phyloP scores from a whole-genome alignment of 2,797 vertebrate genomes.

The Microchirus variegatus region DNA sequence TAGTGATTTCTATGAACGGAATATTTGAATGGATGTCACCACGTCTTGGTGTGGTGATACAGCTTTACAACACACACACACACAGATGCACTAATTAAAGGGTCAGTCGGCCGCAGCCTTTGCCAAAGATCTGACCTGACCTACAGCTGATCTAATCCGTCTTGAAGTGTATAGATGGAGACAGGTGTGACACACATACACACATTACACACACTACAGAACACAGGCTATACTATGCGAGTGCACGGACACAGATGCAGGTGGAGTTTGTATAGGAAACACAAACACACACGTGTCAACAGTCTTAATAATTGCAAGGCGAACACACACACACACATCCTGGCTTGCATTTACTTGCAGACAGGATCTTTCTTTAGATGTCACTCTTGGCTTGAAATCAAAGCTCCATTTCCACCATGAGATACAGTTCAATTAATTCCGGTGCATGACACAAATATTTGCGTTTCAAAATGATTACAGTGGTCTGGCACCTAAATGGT shows the following conservation, averaged over 20 bases:
- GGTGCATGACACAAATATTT: too few species aligned
- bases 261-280: conserved; percentile 8
- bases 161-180: conserved; percentile 58
- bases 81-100: conserved; percentile 36
- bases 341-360: conserved; percentile 25
- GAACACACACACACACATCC: conserved; percentile 16
- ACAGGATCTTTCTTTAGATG: conserved; percentile 41
- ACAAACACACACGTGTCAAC: conserved; percentile 19
- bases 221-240: conserved; percentile 13
- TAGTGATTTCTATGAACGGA: neutral
- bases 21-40: conserved; percentile 36
- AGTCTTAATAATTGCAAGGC: conserved; percentile 42
- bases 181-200: conserved; percentile 62
- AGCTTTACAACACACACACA: conserved; percentile 29
- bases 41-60: conserved; percentile 11
- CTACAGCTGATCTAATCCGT: conserved; percentile 66
- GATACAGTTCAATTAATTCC: too few species aligned
- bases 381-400: conserved; percentile 28
- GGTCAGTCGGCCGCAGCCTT: conserved; percentile 56
- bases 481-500: too few species aligned
- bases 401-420: neutral
- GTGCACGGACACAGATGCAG: conserved; percentile 34
- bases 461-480: too few species aligned
- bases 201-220: conserved; percentile 19
- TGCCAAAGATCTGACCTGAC: conserved; percentile 60